Evolutionary conservation across 2,113 vertebrate species (phyloP).

Genomic region (Solenodon paradoxus): DNA sequence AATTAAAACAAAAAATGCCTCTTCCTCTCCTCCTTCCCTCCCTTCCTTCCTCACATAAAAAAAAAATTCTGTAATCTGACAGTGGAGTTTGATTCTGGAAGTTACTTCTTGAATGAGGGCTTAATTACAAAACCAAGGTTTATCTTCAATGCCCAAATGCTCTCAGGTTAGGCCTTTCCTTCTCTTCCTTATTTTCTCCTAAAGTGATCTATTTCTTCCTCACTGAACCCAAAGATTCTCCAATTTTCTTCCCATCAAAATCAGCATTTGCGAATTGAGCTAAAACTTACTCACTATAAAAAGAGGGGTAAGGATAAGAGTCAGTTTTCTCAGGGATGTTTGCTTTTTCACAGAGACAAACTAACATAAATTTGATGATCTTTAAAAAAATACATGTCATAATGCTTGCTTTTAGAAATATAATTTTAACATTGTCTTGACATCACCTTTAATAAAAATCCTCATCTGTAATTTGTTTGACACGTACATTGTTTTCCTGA

Average conservation of each 20-base stretch:
- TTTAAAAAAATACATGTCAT: neutral
- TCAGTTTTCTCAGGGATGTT: neutral
- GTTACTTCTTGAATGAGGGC: neutral
- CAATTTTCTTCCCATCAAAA: neutral
- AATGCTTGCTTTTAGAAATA: neutral
- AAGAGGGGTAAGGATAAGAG: neutral
- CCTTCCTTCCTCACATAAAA: too few relatives aligned
- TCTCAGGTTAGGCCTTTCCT: neutral
- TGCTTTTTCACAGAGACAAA: neutral
- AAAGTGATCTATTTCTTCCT: neutral
- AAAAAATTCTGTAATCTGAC: constrained; percentile 23
- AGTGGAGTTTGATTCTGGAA: neutral
- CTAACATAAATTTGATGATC: neutral
- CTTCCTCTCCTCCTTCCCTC: too few relatives aligned
- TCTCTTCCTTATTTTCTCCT: neutral
- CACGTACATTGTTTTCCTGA: neutral
- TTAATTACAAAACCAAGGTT: neutral
- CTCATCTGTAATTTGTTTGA: neutral
- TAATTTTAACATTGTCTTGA: neutral
- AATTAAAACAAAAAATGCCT: too few relatives aligned
- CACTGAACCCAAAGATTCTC: neutral
- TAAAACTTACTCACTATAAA: neutral
- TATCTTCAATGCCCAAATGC: neutral
- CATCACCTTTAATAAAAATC: neutral
- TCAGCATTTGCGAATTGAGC: neutral